Conservation (phyloP, 2,888 invertebrate genomes). For the Caenorhabditis angaria region DNA sequence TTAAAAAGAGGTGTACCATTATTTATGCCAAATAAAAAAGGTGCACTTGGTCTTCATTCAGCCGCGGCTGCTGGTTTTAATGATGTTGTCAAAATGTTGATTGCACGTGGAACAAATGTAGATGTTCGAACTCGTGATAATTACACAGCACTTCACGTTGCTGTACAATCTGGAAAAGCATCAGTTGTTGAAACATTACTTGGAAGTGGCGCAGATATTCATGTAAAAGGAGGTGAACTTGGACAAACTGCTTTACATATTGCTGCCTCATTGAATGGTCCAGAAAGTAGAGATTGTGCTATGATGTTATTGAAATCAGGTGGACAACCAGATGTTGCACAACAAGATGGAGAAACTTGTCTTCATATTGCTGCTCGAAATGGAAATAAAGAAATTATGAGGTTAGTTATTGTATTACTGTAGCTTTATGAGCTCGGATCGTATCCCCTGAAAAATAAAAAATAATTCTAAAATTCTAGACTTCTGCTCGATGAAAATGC, state of each 20-base stretch:
- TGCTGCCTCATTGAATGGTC: conserved; percentile 61
- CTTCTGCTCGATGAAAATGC: conserved; percentile 91
- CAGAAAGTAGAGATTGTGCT: conserved; percentile 89
- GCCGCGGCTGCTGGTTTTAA: conserved; percentile 96
- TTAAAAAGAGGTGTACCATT: conserved; percentile 98
- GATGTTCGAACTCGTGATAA: conserved; percentile 96
- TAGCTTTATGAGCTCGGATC: too few relatives aligned
- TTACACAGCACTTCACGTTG: conserved; percentile 95
- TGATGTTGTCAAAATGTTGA: conserved; percentile 80
- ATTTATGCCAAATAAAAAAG: conserved; percentile 99
- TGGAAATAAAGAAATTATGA: conserved; percentile 85
- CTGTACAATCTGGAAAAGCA: conserved; percentile 78
- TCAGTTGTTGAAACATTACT: conserved; percentile 77
- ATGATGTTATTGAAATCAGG: conserved; percentile 97
- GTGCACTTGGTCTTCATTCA: conserved; percentile 95
- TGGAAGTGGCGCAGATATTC: conserved; percentile 96
- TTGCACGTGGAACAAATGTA: conserved; percentile 95
- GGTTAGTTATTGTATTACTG: too few relatives aligned
- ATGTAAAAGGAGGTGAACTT: conserved; percentile 81
- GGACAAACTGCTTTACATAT: conserved; percentile 96
- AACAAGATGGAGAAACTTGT: conserved; percentile 93
- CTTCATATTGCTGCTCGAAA: conserved; percentile 93
- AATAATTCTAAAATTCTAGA: conserved; percentile 75
- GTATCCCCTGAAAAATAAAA: not conserved
- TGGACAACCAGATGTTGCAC: conserved; percentile 92